A percentile compares a stretch with the other conserved stretches of the same genome.
phyloP scores from a whole-genome alignment of 2,888 invertebrate species.

The Nymphalis c-album region DNA sequence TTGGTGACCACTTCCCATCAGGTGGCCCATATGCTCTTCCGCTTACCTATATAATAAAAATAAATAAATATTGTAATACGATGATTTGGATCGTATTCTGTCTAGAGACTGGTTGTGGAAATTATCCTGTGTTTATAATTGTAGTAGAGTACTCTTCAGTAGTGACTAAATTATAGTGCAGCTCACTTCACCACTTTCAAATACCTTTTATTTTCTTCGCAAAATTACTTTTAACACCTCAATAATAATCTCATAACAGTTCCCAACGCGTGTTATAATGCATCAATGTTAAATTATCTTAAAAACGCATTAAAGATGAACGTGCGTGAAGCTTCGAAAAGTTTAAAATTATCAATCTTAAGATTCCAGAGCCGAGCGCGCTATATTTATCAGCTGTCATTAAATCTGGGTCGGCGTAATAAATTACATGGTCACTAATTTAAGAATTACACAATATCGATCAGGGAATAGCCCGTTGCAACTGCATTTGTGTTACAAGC shows the following conservation, averaged over 20 bases:
- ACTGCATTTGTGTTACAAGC: constrained; percentile 3
- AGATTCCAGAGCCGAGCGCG: constrained; percentile 11
- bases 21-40: too few species aligned
- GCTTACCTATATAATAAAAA: too few species aligned
- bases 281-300: background rate
- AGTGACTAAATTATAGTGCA: too few species aligned
- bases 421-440: constrained; percentile 35
- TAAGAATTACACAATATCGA: constrained; percentile 32
- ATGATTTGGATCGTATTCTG: too few species aligned
- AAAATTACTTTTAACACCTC: background rate
- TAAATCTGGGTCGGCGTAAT: constrained; percentile 38
- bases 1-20: too few species aligned
- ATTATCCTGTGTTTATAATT: too few species aligned
- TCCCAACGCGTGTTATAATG: background rate
- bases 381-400: constrained; percentile 38
- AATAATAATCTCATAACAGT: background rate
- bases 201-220: background rate
- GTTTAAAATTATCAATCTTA: constrained; percentile 22
- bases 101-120: too few species aligned
- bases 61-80: too few species aligned
- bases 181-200: background rate
- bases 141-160: too few species aligned
- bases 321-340: constrained; percentile 4
- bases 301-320: background rate
- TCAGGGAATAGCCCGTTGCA: constrained; percentile 14